Base-by-base conservation (phyloP, 1,140 invertebrate genomes). In the Phymastichus coffea region DNA sequence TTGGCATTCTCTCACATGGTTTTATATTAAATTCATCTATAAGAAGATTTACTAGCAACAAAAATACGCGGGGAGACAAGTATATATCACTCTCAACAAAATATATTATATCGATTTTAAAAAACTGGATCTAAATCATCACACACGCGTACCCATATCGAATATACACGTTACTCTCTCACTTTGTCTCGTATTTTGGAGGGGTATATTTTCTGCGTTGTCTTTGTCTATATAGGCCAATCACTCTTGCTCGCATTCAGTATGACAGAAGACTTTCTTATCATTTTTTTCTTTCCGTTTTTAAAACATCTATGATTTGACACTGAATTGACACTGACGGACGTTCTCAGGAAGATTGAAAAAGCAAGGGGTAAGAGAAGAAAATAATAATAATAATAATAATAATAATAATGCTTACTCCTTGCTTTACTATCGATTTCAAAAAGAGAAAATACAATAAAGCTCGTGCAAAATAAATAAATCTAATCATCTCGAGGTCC, bases 61-160 rank as follows among this genome's bases (percentile, higher is more conserved):
- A 79, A 76, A 78, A 76, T 78, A 77, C 70, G 63, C 69, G 64
- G 67, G 69, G 68, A 77, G 64, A 66, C 65, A 63, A 71, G 69
- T 54, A 57, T 69, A 35, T 37, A 20, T 12, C 64, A 72, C 56
- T 75, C 61, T 66, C 70, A 75, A 75, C 68, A 72, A 77, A 77
- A 76, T 74, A 74, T 70, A 68, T 58, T 69, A 64, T 64, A 19
- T 48, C 40, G 30, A n/a, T 54, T 25, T 33, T 54, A 10, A 46
- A 1, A 33, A 56, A 56, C 26, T 25, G 37, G 20, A 51, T 26
- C 40, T n/a, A 46, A 22, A 10, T 25, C n/a, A 4, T 25, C n/a
- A 20, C 20, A 22, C 30, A 30, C 23, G 25, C 20, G 22, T 23
- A 40, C 20, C 20, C 14, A n/a, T n/a, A 12, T 47, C 43, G 30